A percentile compares a stretch with the other conserved stretches of the same genome.
Evolutionary conservation across 1,140 invertebrate species (phyloP).

Genomic region (Apis cerana): DNA sequence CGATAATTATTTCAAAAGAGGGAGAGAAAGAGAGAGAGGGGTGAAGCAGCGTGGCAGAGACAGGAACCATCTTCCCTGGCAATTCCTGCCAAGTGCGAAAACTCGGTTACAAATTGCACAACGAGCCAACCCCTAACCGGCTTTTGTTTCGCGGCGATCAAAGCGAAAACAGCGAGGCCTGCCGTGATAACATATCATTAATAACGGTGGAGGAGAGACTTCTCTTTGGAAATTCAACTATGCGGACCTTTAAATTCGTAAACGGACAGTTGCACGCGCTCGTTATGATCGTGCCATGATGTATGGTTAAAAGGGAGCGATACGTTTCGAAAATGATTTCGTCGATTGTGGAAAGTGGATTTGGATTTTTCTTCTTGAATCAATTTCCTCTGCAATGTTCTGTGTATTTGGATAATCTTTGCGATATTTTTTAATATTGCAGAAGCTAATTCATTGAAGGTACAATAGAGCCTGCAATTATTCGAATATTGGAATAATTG

Average conservation of each 20-base stretch:
- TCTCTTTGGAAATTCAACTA: slow-evolving; percentile 21
- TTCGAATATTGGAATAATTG: no score
- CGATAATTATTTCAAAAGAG: slow-evolving; percentile 49
- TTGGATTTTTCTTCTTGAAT: not conserved
- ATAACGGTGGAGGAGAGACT: not conserved
- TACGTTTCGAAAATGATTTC: not conserved
- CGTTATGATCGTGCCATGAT: not conserved
- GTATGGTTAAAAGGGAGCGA: not conserved
- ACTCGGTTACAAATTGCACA: slow-evolving; percentile 56
- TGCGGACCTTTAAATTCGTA: slow-evolving; percentile 17
- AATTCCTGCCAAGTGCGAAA: slow-evolving; percentile 59
- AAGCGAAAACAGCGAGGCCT: slow-evolving; percentile 43
- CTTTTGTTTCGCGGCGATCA: slow-evolving; percentile 52
- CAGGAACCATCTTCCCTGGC: slow-evolving; percentile 46
- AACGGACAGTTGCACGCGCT: not conserved
- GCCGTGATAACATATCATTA: slow-evolving; percentile 56
- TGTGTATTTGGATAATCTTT: no score
- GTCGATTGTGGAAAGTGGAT: not conserved
- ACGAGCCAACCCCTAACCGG: not conserved
- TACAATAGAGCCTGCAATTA: no score
- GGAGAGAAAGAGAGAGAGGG: no score
- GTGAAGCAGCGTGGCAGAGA: not conserved
- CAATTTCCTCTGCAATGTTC: no score
- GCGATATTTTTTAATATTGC: no score
- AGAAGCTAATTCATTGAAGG: no score